Evolutionary conservation across 2,113 vertebrate genomes (phyloP).

Genomic region (Pheucticus melanocephalus): DNA sequence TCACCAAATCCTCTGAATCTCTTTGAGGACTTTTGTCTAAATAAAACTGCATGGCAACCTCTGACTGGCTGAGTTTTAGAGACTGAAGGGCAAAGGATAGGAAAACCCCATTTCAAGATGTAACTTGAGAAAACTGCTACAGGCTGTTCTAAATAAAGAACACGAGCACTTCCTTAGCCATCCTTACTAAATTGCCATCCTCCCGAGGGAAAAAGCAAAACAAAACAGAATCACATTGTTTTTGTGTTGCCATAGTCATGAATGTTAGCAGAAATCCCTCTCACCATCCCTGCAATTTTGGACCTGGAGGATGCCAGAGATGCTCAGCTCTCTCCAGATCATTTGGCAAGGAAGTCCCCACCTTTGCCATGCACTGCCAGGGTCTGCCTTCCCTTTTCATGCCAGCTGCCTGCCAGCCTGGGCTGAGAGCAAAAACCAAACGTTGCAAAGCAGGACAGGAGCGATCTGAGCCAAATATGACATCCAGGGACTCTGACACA

Average conservation of each 20-base stretch:
- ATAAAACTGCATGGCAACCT: not conserved
- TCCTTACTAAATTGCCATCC: not conserved
- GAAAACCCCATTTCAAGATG: not conserved
- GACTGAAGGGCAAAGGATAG: not conserved
- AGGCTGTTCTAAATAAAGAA: constrained; percentile 25
- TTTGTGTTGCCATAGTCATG: not conserved
- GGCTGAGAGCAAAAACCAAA: not conserved
- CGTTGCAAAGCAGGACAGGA: not conserved
- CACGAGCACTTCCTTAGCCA: not conserved
- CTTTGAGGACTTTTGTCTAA: not conserved
- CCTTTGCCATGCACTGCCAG: not conserved
- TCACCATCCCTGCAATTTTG: not conserved
- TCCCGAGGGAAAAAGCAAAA: not conserved
- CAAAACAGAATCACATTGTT: not conserved
- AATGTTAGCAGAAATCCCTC: not conserved
- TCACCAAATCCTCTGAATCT: not conserved
- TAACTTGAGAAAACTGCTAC: not conserved
- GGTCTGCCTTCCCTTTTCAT: not conserved
- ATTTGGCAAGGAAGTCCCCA: not conserved
- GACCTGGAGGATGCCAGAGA: not conserved
- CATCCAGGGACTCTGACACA: not conserved
- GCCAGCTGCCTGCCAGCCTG: not conserved
- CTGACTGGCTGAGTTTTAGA: not conserved
- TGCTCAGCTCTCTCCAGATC: not conserved
- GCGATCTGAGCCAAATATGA: not conserved